phyloP scores from a whole-genome alignment of 64 coral and sea anemone species.

The Stichodactyla helianthus region DNA sequence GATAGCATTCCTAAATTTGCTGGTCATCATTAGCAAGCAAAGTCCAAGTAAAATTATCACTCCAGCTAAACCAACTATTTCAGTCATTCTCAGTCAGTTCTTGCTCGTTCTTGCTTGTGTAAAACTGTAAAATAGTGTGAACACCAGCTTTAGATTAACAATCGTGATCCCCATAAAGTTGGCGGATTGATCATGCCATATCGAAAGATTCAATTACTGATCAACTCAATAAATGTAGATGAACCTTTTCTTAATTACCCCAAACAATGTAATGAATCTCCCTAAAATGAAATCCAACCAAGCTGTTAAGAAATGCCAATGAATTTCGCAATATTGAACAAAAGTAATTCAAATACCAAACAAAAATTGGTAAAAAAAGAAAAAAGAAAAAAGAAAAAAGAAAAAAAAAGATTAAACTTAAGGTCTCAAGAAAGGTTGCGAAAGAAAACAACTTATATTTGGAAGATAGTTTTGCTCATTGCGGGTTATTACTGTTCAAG shows the following conservation, averaged over 20 bases:
- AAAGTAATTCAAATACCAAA: neutral
- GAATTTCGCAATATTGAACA: neutral
- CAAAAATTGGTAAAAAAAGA: neutral
- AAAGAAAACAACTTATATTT: no score
- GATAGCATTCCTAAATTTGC: conserved; percentile 21
- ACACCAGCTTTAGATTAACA: neutral
- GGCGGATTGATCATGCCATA: no score
- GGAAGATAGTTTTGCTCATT: no score
- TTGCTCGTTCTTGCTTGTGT: neutral
- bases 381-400: neutral
- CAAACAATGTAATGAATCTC: neutral
- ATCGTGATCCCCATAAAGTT: no score
- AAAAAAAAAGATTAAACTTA: no score
- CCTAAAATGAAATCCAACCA: neutral
- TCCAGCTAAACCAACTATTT: neutral
- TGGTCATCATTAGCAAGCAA: neutral
- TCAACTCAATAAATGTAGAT: no score
- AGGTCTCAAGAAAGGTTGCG: no score
- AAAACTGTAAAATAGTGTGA: neutral
- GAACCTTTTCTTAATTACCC: neutral
- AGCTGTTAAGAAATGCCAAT: neutral
- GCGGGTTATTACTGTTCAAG: neutral
- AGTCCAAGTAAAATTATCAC: neutral
- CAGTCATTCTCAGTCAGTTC: neutral
- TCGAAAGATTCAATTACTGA: no score